These are phyloP conservation scores for Carposina sasakii DNA, from an alignment of 1,140 invertebrate species.

Conservation along the genomic window DNA sequence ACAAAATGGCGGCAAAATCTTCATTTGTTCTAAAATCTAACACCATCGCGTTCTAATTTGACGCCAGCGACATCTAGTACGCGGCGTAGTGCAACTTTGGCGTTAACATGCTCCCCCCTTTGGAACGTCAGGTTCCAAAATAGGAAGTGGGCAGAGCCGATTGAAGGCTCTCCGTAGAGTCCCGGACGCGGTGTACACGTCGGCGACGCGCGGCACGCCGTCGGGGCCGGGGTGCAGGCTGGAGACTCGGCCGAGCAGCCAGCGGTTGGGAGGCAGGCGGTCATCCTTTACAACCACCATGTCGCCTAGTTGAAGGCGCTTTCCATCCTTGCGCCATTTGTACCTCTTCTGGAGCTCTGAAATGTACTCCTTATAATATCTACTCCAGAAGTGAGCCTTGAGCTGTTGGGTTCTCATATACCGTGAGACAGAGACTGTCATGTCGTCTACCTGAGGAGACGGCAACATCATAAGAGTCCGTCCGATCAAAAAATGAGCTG, in stretches of 20 bases:
- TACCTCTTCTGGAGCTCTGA: conserved; percentile 1
- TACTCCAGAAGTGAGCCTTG: not conserved
- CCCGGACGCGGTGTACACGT: not conserved
- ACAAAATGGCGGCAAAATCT: no score
- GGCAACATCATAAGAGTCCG: conserved; percentile 1
- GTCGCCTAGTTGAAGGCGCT: conserved; percentile 14
- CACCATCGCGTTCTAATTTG: no score
- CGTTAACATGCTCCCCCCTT: not conserved
- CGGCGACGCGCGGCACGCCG: conserved; percentile 22
- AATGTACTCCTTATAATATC: conserved; percentile 6
- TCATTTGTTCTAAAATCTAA: no score
- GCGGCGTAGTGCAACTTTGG: not conserved
- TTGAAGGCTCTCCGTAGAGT: conserved; percentile 2
- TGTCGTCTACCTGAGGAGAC: not conserved
- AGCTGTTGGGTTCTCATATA: not conserved
- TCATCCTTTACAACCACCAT: conserved; percentile 44
- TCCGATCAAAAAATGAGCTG: not conserved
- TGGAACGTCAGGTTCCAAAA: conserved; percentile 1
- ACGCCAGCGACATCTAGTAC: no score
- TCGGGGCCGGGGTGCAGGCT: conserved; percentile 30
- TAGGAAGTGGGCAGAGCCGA: not conserved
- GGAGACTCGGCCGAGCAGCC: conserved; percentile 34
- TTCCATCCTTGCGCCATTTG: not conserved
- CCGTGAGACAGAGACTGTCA: not conserved
- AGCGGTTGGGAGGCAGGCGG: conserved; percentile 29